Evolutionary conservation across 1,140 invertebrate genomes (phyloP), one percentile per base, ranked within the genome.

Genomic region (Zaprionus ghesquierei): DNA sequence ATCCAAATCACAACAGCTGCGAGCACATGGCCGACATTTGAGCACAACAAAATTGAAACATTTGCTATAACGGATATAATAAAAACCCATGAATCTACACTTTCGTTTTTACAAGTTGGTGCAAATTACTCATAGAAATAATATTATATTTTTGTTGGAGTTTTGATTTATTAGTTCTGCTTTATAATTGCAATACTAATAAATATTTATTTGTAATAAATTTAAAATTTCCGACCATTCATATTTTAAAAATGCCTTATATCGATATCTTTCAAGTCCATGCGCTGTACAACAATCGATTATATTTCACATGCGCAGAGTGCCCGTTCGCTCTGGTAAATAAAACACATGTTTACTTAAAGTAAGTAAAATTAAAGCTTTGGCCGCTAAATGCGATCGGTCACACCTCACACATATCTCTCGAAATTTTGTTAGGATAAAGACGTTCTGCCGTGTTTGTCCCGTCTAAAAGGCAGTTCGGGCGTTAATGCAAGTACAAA

Each of bases 401-500:
- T 44, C 69, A 51, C 69, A 71, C 61, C 13, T 13, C 12, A 18
- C 33, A 65, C 49, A 73, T 55, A 68, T 73, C 64, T 69, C 31
- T 18, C 18, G 56, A 61, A 12, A 55, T 69, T 55, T 23, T 31
- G 29, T 49, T 13, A 41, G 35, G 15, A n/a, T 23, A 22, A 61
- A 61, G 70, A 50, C 70, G 56, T 56, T 33, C 22, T 2, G 35
- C 35, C 29, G 50, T 38, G 23, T 29, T 68, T n/a, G 10, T 35
- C 35, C 29, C 25, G 64, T 35, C 31, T 41, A 69, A 50, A 29
- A 46, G 23, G 25, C 49, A 38, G 54, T 69, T 73, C 56, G 70
- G 70, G 20, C 65, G 9, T 61, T 35, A 66, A 61, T 73, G 70
- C 71, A 74, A 69, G 66, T 69, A n/a, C 66, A 63, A 44, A 56